Evolutionary conservation across 1,140 invertebrate genomes (phyloP).

Genomic region (Euborellia annulipes): DNA sequence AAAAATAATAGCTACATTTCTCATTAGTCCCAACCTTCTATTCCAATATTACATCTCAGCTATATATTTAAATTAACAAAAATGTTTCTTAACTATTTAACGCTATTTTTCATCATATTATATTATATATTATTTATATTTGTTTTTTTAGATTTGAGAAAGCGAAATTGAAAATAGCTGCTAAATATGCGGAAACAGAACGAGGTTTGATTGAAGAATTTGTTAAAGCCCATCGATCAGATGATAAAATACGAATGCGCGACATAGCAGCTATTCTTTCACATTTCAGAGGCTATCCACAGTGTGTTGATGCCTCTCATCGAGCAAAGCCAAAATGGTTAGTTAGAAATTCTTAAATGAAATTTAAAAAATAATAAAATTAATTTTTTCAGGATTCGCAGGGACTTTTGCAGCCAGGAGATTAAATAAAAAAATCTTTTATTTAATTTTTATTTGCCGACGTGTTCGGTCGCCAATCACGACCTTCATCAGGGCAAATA

Average conservation of each 20-base stretch:
- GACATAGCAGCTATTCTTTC: slow-evolving; percentile 80
- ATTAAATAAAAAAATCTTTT: too few relatives aligned
- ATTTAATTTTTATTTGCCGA: too few relatives aligned
- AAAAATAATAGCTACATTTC: too few relatives aligned
- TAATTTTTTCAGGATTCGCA: too few relatives aligned
- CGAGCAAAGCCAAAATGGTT: slow-evolving; percentile 84
- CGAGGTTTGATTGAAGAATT: slow-evolving; percentile 88
- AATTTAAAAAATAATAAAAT: too few relatives aligned
- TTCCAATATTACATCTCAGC: too few relatives aligned
- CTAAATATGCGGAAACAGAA: slow-evolving; percentile 95
- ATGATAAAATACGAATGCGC: slow-evolving; percentile 81
- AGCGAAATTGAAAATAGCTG: slow-evolving; percentile 75
- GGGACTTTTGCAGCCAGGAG: too few relatives aligned
- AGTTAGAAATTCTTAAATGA: too few relatives aligned
- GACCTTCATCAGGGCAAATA: too few relatives aligned
- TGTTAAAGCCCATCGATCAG: slow-evolving; percentile 64
- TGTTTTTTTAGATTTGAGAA: slow-evolving; percentile 53
- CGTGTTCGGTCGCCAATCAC: too few relatives aligned
- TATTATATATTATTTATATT: slow-evolving; percentile 5
- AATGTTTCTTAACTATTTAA: not conserved
- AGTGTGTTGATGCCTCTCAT: slow-evolving; percentile 95
- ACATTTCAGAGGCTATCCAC: slow-evolving; percentile 91
- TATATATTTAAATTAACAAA: not conserved
- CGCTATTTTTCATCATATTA: too few relatives aligned
- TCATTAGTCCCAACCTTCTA: too few relatives aligned